Conservation (phyloP, 2,113 vertebrate genomes). For the Gymnobelideus leadbeateri region DNA sequence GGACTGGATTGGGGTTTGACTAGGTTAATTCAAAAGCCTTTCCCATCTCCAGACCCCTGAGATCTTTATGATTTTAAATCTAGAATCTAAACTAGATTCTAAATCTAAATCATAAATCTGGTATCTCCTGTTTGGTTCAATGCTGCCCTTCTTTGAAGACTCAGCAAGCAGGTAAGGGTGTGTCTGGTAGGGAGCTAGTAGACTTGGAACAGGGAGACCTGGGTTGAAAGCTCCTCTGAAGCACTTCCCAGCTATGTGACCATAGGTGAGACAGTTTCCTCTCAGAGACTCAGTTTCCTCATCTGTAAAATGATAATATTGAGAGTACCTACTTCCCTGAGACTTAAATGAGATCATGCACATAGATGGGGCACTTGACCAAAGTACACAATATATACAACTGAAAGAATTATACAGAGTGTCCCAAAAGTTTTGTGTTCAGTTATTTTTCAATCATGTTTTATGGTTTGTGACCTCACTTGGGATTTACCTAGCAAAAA, state of each 20-base stretch:
- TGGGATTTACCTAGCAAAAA: background rate
- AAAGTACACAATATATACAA: background rate
- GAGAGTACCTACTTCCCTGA: background rate
- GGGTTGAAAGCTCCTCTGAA: background rate
- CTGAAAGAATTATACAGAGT: background rate
- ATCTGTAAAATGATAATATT: background rate
- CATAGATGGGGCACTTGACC: background rate
- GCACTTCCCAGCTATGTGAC: background rate
- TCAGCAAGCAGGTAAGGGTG: no score
- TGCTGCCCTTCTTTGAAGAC: background rate
- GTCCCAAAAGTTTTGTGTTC: background rate
- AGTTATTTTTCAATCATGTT: background rate
- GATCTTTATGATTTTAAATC: background rate
- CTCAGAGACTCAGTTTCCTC: background rate
- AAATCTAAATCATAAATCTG: no score
- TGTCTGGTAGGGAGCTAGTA: background rate
- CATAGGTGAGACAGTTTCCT: background rate
- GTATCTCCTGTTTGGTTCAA: background rate
- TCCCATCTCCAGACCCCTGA: background rate
- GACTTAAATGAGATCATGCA: background rate
- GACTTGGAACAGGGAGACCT: background rate
- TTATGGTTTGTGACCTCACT: background rate
- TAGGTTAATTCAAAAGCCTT: background rate
- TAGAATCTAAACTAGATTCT: no score
- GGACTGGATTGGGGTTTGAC: no score